phyloP scores from a whole-genome alignment of 23 tunicate genomes.

The Diplosoma virens region DNA sequence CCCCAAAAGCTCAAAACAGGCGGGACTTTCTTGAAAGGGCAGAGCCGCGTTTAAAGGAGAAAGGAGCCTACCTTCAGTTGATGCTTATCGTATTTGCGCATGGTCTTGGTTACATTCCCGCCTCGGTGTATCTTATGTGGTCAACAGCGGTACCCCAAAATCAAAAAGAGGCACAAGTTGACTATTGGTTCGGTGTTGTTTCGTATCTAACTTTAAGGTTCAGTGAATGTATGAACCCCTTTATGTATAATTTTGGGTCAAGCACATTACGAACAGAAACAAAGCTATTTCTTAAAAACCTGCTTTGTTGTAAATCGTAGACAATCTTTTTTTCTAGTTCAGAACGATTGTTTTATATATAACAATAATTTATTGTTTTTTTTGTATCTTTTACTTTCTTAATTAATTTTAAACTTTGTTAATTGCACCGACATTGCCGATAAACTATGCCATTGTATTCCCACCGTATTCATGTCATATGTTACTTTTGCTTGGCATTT shows the following conservation, averaged over 20 bases:
- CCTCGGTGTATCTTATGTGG: conserved; percentile 52
- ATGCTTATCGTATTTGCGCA: conserved; percentile 39
- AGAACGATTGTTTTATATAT: too few relatives aligned
- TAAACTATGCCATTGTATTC: too few relatives aligned
- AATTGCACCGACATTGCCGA: too few relatives aligned
- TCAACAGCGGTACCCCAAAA: conserved; percentile 13
- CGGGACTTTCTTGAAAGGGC: neutral
- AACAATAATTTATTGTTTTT: too few relatives aligned
- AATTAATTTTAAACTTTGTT: too few relatives aligned
- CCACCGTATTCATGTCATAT: too few relatives aligned
- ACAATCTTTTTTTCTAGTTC: too few relatives aligned
- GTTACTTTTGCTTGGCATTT: too few relatives aligned
- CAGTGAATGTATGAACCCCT: conserved; percentile 72
- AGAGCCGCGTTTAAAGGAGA: neutral
- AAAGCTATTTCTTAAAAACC: conserved; percentile 16
- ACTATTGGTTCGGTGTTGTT: conserved; percentile 73
- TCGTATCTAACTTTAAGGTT: conserved; percentile 52
- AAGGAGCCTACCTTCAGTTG: conserved; percentile 35
- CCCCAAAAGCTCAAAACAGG: neutral
- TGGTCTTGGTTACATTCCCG: conserved; percentile 52
- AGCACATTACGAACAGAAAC: conserved; percentile 37
- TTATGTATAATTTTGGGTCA: conserved; percentile 69
- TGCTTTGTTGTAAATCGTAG: conserved; percentile 2
- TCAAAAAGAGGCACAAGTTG: neutral
- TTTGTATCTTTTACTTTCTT: too few relatives aligned